A percentile compares a stretch with the other conserved stretches of the same genome.
These are phyloP conservation scores for Chironomus tentans DNA, from an alignment of 2,888 invertebrate species.

Conservation along the genomic window DNA sequence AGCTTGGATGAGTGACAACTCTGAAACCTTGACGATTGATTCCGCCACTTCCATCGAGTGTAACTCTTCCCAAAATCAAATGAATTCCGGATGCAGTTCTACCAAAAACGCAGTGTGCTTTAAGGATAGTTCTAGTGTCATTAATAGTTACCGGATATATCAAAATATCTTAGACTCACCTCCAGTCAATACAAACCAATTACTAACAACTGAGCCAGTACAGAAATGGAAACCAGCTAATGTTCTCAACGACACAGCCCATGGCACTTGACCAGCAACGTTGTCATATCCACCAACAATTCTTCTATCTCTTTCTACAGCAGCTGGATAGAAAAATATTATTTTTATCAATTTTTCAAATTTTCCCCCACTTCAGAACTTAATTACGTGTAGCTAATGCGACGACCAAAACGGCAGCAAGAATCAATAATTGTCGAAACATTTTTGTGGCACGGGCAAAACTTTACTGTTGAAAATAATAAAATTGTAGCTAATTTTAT, in stretches of 20 bases:
- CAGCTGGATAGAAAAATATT: neutral
- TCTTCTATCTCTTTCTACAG: neutral
- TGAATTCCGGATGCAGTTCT: neutral
- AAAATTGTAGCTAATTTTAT: no score
- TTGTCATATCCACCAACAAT: neutral
- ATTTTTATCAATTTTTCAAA: neutral
- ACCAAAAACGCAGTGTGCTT: neutral
- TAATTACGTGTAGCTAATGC: neutral
- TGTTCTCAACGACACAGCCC: neutral
- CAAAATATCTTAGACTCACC: neutral
- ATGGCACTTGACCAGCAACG: neutral
- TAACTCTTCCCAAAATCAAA: neutral
- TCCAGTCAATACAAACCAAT: neutral
- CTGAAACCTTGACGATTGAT: neutral
- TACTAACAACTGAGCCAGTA: neutral
- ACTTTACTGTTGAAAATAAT: neutral
- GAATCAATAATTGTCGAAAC: neutral
- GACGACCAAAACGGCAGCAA: neutral
- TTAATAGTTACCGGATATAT: neutral
- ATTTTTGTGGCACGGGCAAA: neutral
- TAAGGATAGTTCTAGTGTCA: neutral
- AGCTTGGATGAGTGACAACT: neutral
- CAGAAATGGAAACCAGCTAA: neutral
- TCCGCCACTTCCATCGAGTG: neutral
- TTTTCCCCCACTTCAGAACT: neutral